These are phyloP conservation scores for Pholis gunnellus DNA, from an alignment of 2,113 vertebrate genomes.

Conservation along the genomic window DNA sequence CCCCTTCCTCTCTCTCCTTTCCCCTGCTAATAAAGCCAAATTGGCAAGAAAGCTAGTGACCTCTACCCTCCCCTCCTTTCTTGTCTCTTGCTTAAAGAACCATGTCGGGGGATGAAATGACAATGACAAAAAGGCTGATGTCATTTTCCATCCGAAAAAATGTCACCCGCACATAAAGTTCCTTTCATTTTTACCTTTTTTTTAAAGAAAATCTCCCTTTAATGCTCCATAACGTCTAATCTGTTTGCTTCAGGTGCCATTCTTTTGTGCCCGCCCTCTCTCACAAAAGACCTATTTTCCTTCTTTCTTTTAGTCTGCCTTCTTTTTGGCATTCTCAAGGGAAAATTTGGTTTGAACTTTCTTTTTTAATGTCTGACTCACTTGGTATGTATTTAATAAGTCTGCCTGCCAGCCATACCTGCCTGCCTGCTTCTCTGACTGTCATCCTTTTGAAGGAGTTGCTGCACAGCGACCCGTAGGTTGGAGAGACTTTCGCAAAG, in stretches of 20 bases:
- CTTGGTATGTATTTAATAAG: constrained; percentile 61
- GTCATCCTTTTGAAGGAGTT: constrained; percentile 47
- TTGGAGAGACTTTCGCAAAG: constrained; percentile 28
- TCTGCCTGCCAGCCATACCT: constrained; percentile 58
- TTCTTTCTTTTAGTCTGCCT: constrained; percentile 28
- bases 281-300: constrained; percentile 40
- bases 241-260: constrained; percentile 48
- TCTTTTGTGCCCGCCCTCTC: constrained; percentile 20
- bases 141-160: constrained; percentile 51
- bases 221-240: constrained; percentile 34
- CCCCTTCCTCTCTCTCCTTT: constrained; percentile 38
- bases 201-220: constrained; percentile 15
- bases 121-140: constrained; percentile 56
- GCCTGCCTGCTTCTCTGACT: constrained; percentile 42
- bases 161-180: constrained; percentile 33
- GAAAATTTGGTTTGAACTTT: constrained; percentile 23
- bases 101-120: constrained; percentile 43
- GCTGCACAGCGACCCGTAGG: constrained; percentile 18
- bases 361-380: constrained; percentile 30
- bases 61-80: constrained; percentile 54
- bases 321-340: constrained; percentile 23
- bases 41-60: constrained; percentile 77
- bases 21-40: constrained; percentile 74
- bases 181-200: constrained; percentile 31
- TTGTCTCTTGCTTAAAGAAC: constrained; percentile 53